These are phyloP conservation scores for Kryphioiulus occultus DNA, from an alignment of 2,888 invertebrate species.

Conservation along the genomic window DNA sequence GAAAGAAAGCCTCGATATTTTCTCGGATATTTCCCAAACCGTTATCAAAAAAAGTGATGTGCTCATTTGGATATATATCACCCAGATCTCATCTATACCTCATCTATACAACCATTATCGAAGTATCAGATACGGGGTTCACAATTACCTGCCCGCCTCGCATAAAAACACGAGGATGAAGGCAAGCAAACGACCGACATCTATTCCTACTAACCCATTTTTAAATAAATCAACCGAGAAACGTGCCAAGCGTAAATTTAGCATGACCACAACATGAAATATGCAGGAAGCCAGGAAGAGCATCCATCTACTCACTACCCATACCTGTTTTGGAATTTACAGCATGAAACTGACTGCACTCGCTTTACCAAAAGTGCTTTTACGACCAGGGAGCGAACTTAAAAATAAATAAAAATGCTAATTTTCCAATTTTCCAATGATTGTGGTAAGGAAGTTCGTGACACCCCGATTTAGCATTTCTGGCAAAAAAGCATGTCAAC, in stretches of 20 bases:
- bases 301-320: neutral
- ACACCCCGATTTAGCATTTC: no score
- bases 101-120: neutral
- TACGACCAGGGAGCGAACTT: neutral
- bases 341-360: neutral
- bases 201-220: constrained; percentile 17
- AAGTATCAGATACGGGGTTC: neutral
- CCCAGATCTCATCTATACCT: neutral
- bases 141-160: neutral
- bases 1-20: no score
- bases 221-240: neutral
- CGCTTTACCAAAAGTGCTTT: neutral
- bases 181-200: neutral
- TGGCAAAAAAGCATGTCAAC: no score
- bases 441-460: neutral
- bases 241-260: constrained; percentile 2
- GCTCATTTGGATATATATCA: neutral
- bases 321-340: neutral
- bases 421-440: neutral
- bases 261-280: neutral
- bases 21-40: neutral
- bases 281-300: neutral
- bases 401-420: neutral
- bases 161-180: neutral
- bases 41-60: neutral